Percentiles rank a stretch among this genome's conserved stretches.
Conservation (phyloP, 1,140 invertebrate species). For the Heliconius eleuchia region DNA sequence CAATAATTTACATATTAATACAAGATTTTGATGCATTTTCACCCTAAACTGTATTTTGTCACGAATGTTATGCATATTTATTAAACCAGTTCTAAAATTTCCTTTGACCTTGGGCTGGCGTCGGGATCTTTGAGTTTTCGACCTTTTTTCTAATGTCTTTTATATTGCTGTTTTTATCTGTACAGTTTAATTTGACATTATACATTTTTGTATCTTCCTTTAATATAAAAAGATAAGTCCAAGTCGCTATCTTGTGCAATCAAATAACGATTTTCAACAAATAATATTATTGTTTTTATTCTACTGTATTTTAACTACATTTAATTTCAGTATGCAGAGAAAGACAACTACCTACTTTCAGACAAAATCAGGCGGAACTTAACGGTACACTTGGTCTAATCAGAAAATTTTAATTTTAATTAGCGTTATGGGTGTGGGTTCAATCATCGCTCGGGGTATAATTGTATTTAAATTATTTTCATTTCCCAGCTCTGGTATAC, state of each 20-base stretch:
- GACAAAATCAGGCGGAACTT: too few species aligned
- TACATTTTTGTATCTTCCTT: slow-evolving; percentile 7
- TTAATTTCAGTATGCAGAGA: too few species aligned
- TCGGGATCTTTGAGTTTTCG: slow-evolving; percentile 25
- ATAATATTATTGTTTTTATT: slow-evolving; percentile 6
- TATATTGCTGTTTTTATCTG: slow-evolving; percentile 24
- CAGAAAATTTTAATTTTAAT: too few species aligned
- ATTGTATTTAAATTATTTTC: too few species aligned
- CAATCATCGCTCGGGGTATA: too few species aligned
- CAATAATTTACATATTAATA: background rate
- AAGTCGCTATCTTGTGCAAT: background rate
- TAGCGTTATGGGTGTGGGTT: too few species aligned
- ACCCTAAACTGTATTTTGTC: slow-evolving; percentile 28
- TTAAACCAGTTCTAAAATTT: slow-evolving; percentile 16
- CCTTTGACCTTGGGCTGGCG: slow-evolving; percentile 19
- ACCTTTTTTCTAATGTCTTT: slow-evolving; percentile 22
- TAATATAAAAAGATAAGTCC: background rate
- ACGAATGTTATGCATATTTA: slow-evolving; percentile 30
- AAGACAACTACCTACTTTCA: too few species aligned
- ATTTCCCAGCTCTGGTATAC: too few species aligned
- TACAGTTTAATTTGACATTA: slow-evolving; percentile 18
- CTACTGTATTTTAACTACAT: background rate
- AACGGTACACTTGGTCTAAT: too few species aligned
- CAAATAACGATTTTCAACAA: slow-evolving; percentile 11
- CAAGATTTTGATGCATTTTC: background rate